A percentile compares a stretch with the other conserved stretches of the same genome.
phyloP scores from a whole-genome alignment of 2,113 vertebrate genomes.

The Labeo catla region DNA sequence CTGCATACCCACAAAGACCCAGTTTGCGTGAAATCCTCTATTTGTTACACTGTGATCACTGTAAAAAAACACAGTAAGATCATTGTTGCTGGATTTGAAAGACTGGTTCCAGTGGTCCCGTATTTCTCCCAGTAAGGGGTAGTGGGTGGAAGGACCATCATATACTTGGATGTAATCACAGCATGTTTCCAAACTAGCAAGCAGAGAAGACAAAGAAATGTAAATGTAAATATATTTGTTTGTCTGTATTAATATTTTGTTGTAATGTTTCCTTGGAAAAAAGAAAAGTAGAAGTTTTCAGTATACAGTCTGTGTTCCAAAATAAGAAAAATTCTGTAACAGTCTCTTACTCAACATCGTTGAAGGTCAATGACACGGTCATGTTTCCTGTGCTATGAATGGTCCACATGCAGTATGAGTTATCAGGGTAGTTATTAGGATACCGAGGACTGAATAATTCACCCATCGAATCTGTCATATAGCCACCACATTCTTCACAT shows the following conservation, averaged over 20 bases:
- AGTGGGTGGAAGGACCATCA: too few species aligned
- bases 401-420: conserved; percentile 45
- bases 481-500: conserved; percentile 36
- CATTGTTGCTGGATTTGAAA: background rate
- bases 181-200: too few species aligned
- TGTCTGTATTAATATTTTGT: too few species aligned
- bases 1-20: background rate
- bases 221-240: background rate
- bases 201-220: too few species aligned
- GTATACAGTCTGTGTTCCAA: too few species aligned
- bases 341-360: too few species aligned
- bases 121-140: background rate
- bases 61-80: conserved; percentile 25
- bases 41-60: background rate
- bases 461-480: conserved; percentile 30
- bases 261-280: too few species aligned
- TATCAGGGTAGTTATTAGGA: conserved; percentile 60
- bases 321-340: too few species aligned
- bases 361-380: conserved; percentile 23
- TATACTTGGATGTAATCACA: too few species aligned
- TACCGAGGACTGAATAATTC: conserved; percentile 43
- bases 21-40: conserved; percentile 30
- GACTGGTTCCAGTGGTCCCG: background rate
- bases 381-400: background rate
- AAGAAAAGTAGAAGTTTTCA: too few species aligned